Evolutionary conservation across 2,888 invertebrate species (phyloP).

Genomic region (Erebia epiphron): DNA sequence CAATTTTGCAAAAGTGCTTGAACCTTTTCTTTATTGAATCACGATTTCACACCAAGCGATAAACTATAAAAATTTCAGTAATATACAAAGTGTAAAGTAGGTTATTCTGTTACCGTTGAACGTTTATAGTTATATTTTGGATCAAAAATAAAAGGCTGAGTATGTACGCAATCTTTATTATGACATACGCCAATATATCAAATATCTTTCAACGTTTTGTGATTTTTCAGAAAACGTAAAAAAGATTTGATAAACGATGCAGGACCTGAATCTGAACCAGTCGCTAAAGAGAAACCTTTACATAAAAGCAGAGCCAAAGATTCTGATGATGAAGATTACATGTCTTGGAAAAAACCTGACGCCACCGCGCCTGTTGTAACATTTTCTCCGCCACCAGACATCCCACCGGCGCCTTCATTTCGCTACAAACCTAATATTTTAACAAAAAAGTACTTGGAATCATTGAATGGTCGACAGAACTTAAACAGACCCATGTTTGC

Average conservation of each 20-base stretch:
- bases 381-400: slow-evolving; percentile 72
- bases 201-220: slow-evolving; percentile 2
- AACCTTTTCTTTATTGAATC: slow-evolving; percentile 4
- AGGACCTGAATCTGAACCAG: slow-evolving; percentile 56
- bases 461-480: slow-evolving; percentile 68
- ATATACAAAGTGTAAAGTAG: not conserved
- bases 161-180: slow-evolving; percentile 20
- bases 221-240: slow-evolving; percentile 69
- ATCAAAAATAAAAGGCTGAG: slow-evolving; percentile 32
- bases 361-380: slow-evolving; percentile 69
- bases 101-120: slow-evolving; percentile 2
- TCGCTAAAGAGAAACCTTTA: slow-evolving; percentile 59
- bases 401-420: slow-evolving; percentile 59
- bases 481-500: slow-evolving; percentile 61
- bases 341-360: slow-evolving; percentile 76
- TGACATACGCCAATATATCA: slow-evolving; percentile 1
- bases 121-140: slow-evolving; percentile 16
- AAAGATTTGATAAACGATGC: slow-evolving; percentile 68
- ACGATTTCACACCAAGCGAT: not conserved
- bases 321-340: slow-evolving; percentile 78
- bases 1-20: not conserved
- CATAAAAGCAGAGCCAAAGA: slow-evolving; percentile 71
- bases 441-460: slow-evolving; percentile 75
- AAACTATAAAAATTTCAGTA: not conserved
- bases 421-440: slow-evolving; percentile 65